phyloP scores from a whole-genome alignment of 2,797 vertebrate genomes.

The Microchirus variegatus region DNA sequence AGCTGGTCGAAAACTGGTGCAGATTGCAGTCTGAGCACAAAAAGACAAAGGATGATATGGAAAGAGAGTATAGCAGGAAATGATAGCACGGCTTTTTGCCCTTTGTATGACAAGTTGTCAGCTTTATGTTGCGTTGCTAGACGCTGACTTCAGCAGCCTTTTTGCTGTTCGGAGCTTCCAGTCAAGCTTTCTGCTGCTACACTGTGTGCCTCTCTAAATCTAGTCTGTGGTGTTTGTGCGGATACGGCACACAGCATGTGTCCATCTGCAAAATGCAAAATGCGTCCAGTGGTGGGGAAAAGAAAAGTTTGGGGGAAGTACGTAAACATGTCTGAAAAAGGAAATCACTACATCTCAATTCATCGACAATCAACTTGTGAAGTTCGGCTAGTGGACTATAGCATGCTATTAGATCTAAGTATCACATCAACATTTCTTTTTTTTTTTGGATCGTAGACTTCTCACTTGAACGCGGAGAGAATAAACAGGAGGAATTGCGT shows the following conservation, averaged over 20 bases:
- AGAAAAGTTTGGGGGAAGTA: neutral
- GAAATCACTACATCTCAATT: too few relatives aligned
- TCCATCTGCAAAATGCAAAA: constrained; percentile 56
- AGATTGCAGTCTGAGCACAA: neutral
- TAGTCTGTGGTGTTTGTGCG: constrained; percentile 49
- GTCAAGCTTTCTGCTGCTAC: constrained; percentile 38
- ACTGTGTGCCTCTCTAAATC: constrained; percentile 25
- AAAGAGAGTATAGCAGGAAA: constrained; percentile 18
- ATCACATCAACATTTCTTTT: too few relatives aligned
- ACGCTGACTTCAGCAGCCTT: constrained; percentile 61
- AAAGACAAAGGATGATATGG: constrained; percentile 24
- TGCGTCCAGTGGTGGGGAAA: constrained; percentile 37
- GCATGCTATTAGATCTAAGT: too few relatives aligned
- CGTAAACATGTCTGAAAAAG: too few relatives aligned
- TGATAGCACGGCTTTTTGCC: constrained; percentile 7
- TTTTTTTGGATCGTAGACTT: too few relatives aligned
- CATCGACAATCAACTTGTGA: too few relatives aligned
- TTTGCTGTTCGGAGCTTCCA: constrained; percentile 45
- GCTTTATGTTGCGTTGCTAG: constrained; percentile 51
- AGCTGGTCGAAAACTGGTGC: too few relatives aligned
- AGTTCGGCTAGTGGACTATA: too few relatives aligned
- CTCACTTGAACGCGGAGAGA: too few relatives aligned
- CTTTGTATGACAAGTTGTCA: constrained; percentile 44
- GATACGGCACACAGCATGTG: constrained; percentile 43
- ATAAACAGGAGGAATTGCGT: too few relatives aligned